These are phyloP conservation scores for Pelobates fuscus DNA, from an alignment of 2,113 vertebrate species.

Conservation along the genomic window DNA sequence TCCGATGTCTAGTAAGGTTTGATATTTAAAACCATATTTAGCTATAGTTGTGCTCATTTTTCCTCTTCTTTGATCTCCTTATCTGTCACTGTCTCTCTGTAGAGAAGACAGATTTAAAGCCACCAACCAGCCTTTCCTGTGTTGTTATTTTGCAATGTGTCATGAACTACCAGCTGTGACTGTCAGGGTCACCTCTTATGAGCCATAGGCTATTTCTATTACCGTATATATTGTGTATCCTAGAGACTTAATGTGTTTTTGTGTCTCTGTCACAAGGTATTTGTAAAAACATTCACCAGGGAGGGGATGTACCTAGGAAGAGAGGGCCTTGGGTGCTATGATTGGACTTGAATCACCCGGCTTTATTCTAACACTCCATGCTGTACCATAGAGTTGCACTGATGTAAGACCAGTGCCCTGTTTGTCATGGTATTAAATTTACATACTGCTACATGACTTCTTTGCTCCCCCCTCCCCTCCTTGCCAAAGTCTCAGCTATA, in stretches of 20 bases:
- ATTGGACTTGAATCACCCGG: not conserved
- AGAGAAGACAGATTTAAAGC: too few relatives aligned
- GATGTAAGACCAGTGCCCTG: conserved; percentile 38
- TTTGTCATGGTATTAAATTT: not conserved
- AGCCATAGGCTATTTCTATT: conserved; percentile 9
- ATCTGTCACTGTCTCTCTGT: too few relatives aligned
- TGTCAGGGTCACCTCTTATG: conserved; percentile 10
- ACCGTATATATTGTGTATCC: not conserved
- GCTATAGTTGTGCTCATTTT: too few relatives aligned
- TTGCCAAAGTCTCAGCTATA: conserved; percentile 74
- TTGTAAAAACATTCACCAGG: not conserved
- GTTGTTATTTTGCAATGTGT: not conserved
- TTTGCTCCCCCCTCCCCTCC: not conserved
- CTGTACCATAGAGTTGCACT: not conserved
- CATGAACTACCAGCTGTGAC: not conserved
- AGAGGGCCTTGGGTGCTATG: not conserved
- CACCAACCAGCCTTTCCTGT: too few relatives aligned
- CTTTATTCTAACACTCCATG: not conserved
- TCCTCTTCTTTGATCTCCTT: too few relatives aligned
- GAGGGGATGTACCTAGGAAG: not conserved
- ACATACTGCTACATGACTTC: not conserved
- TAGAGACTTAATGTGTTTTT: not conserved
- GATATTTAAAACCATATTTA: too few relatives aligned
- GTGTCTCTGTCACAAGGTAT: conserved; percentile 5
- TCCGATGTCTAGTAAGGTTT: too few relatives aligned